These are phyloP conservation scores for Coleophora flavipennella DNA, from an alignment of 2,888 invertebrate species.

Conservation along the genomic window DNA sequence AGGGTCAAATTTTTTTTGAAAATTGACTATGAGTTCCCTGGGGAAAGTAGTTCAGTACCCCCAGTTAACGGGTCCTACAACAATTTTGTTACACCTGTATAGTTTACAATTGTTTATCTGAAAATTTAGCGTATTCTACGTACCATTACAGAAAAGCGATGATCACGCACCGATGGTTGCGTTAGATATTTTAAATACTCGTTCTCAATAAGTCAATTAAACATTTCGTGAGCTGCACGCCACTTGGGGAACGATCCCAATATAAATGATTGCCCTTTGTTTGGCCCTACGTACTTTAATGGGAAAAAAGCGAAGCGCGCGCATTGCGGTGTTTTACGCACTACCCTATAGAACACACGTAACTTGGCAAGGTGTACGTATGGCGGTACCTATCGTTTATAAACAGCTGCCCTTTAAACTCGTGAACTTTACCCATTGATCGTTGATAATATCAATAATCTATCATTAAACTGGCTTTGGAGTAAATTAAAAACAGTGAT, in stretches of 20 bases:
- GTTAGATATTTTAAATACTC: slow-evolving; percentile 61
- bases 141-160: slow-evolving; percentile 25
- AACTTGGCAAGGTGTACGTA: no score
- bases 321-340: not conserved
- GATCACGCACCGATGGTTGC: slow-evolving; percentile 49
- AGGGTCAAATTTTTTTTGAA: no score
- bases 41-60: no score
- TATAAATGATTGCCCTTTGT: slow-evolving; percentile 65
- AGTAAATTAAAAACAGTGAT: no score
- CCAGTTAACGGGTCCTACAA: no score
- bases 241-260: slow-evolving; percentile 57
- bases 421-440: not conserved
- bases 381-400: not conserved
- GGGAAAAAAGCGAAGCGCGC: slow-evolving; percentile 23
- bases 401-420: not conserved
- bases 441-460: no score
- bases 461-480: no score
- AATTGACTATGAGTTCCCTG: no score
- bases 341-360: no score
- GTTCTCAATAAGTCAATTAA: slow-evolving; percentile 73
- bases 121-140: not conserved
- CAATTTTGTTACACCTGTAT: no score
- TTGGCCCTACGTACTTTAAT: slow-evolving; percentile 41
- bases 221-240: slow-evolving; percentile 58
- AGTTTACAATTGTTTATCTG: not conserved